These are phyloP conservation scores for Sphaeridia pumilis DNA, from an alignment of 2,888 invertebrate genomes.

Conservation along the genomic window DNA sequence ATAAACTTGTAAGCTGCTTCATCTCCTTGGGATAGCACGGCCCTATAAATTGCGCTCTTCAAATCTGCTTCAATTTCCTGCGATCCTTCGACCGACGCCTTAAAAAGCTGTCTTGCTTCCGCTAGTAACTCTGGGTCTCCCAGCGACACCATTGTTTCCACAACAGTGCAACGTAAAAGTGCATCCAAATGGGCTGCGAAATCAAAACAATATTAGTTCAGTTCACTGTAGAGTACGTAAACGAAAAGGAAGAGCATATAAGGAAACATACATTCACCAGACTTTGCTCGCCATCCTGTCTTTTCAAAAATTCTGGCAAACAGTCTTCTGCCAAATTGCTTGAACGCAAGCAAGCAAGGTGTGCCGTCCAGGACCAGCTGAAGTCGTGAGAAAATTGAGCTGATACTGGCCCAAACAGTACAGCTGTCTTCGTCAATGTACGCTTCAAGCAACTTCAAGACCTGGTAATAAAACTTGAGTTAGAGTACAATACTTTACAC, in stretches of 20 bases:
- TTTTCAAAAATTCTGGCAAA: conserved; percentile 58
- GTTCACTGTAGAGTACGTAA: not conserved
- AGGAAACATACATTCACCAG: conserved; percentile 54
- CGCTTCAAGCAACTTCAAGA: conserved; percentile 65
- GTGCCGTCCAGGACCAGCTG: conserved; percentile 66
- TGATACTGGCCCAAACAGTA: conserved; percentile 81
- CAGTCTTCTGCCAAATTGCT: conserved; percentile 60
- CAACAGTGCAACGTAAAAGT: conserved; percentile 54
- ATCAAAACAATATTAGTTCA: not conserved
- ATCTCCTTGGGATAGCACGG: not conserved
- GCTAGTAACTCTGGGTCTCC: not conserved
- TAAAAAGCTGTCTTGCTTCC: not conserved
- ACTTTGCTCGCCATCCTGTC: conserved; percentile 76
- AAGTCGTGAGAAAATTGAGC: conserved; percentile 62
- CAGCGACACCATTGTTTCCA: conserved; percentile 43
- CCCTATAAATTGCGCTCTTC: not conserved
- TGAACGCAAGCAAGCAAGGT: conserved; percentile 59
- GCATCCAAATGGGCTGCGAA: conserved; percentile 49
- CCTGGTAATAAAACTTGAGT: conserved; percentile 7
- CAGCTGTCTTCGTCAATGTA: conserved; percentile 77
- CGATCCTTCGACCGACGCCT: not conserved
- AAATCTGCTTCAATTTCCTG: not conserved
- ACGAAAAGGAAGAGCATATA: not conserved
- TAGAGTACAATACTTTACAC: not conserved
- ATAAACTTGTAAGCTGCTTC: not conserved